Evolutionary conservation across 92 coral and sea anemone species (phyloP).

Genomic region (Meandrina meandrites): DNA sequence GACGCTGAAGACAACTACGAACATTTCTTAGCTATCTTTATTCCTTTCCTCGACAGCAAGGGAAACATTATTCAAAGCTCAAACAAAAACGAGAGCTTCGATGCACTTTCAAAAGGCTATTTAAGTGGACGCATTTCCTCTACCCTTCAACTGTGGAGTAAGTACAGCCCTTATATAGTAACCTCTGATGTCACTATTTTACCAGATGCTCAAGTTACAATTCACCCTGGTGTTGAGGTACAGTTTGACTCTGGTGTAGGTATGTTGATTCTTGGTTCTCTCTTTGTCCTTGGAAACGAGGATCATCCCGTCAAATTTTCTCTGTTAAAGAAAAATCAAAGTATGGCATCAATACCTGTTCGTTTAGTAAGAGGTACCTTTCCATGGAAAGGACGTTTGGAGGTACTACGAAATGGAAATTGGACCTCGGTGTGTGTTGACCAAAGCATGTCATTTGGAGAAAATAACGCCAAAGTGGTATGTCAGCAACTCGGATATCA

Average conservation of each 20-base stretch:
- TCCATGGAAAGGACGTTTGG: conserved; percentile 68
- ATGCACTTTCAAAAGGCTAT: background rate
- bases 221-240: conserved; percentile 60
- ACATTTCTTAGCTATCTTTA: background rate
- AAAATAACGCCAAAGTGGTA: conserved; percentile 51
- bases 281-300: conserved; percentile 46
- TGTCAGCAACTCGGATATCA: conserved; percentile 74
- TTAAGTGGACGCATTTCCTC: conserved; percentile 26
- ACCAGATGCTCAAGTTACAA: conserved; percentile 36
- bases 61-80: background rate
- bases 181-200: conserved; percentile 41
- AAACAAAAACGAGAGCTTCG: background rate
- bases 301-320: conserved; percentile 19
- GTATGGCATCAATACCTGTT: conserved; percentile 5
- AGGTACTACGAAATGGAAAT: conserved; percentile 47
- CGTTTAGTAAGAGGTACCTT: conserved; percentile 38
- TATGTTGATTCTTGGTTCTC: conserved; percentile 44
- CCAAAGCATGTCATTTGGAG: conserved; percentile 12
- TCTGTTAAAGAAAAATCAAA: background rate
- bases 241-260: conserved; percentile 41
- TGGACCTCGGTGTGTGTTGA: conserved; percentile 70
- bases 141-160: background rate
- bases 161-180: conserved; percentile 38
- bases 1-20: conserved; percentile 29
- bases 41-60: conserved; percentile 7